Percentiles rank a stretch among this genome's conserved stretches.
phyloP scores from a whole-genome alignment of 2,888 invertebrate genomes.

The Ectemnius lituratus region DNA sequence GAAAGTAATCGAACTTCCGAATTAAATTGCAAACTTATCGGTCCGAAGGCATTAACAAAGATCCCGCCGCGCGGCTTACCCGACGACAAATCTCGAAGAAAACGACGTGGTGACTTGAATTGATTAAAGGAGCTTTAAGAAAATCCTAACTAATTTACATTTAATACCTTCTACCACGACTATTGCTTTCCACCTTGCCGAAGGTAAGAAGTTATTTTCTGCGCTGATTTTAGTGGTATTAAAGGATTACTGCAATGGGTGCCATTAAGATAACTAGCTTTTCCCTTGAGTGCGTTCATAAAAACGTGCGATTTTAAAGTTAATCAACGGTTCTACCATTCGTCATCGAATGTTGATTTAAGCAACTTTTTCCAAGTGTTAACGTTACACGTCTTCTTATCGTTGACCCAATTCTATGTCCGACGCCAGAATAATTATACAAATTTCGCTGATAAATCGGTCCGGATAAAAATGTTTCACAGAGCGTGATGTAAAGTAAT shows the following conservation, averaged over 20 bases:
- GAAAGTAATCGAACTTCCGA: constrained; percentile 58
- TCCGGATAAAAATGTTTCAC: constrained; percentile 16
- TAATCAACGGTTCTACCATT: background rate
- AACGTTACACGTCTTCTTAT: constrained; percentile 14
- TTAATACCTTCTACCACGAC: background rate
- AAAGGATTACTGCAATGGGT: background rate
- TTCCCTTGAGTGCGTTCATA: too few relatives aligned
- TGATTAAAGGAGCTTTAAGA: constrained; percentile 8
- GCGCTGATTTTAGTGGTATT: background rate
- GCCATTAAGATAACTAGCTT: too few relatives aligned
- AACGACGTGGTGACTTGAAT: constrained; percentile 16
- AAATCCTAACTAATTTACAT: background rate
- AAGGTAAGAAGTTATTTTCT: too few relatives aligned
- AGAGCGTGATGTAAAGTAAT: constrained; percentile 30
- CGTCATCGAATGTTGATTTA: background rate
- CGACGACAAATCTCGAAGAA: constrained; percentile 19
- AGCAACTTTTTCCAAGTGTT: constrained; percentile 2
- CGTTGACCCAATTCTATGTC: constrained; percentile 20
- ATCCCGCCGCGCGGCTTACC: constrained; percentile 20
- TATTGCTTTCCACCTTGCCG: too few relatives aligned
- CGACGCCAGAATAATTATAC: constrained; percentile 20
- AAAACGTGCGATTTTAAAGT: too few relatives aligned
- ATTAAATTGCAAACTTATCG: constrained; percentile 51
- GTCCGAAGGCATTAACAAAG: constrained; percentile 15
- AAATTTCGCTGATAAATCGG: constrained; percentile 21